Base-by-base conservation (phyloP, 2,888 invertebrate genomes). In the Eristalis arbustorum region DNA sequence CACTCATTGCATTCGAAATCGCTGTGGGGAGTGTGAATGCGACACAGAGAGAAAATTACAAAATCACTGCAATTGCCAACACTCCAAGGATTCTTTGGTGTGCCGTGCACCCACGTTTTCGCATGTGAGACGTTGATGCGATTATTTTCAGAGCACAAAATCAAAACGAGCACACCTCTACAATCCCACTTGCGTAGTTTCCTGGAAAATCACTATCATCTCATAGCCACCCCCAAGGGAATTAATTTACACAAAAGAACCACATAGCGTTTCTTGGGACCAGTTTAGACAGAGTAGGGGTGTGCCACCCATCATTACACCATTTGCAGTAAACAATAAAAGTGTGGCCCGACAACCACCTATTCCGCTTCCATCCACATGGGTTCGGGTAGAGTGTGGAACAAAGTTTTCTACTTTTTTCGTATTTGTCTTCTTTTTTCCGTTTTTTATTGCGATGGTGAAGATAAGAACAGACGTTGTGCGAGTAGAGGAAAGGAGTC, bases 1-100 rank as follows among this genome's bases (percentile, higher is more conserved):
- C 83, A 79, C 83, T 83, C 87, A 87, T 87, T 87, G 87, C 87
- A 87, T 87, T 83, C 67, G 83, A 87, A 82, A 87, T 78, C 78
- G 72, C 63, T 67, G 59, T 22, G 22, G 57, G 34, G 31, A 61
- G 67, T 72, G 68, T 28, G 61, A 81, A 68, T 76, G 72, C 71
- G 71, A 68, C 73, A 80, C 74, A 75, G 75, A 42, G 59, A 62
- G 85, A 82, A 85, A 85, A 85, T 83, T 83, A 83, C 83, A 87
- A 87, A 82, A 77, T 87, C 83, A 42, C 10, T 81, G 77, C 82
- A 82, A 82, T 78, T 87, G 73, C 85, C 68, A 82, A 71, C 69
- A 80, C 72, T 81, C 59, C 31, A 72, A 37, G 73, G 81, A 77
- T 75, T 14, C 25, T 73, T 22, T 72, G 71, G 69, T 69, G 64